Evolutionary conservation across 2,797 vertebrate species (phyloP), one percentile per base, ranked within the genome.

Genomic region (Sylvia borin): DNA sequence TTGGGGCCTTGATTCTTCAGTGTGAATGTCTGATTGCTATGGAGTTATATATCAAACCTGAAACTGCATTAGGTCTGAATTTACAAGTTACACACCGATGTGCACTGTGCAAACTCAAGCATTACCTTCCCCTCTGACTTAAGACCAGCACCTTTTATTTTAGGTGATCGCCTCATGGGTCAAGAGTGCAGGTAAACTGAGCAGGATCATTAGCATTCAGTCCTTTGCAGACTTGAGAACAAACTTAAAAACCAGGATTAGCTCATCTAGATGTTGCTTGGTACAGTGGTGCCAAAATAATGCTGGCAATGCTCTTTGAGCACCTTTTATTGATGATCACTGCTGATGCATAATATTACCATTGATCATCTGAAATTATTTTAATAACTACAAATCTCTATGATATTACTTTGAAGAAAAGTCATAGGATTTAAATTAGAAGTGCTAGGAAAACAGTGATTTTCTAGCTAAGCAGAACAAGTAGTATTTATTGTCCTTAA

Each of bases 391-490:
- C 31, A 60, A 72, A 75, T 90, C 29, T 76, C 65, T 84, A 15
- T 60, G 45, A 70, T 47, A 50, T 13, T 11, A 32, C 16, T 88
- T 48, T 34, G 32, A 83, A 91, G 72, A 85, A 68, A 48, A 82
- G 90, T n/a, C 13, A 25, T 19, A 36, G n/a, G 22, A 78, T 84
- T 84, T 72, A 75, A 95, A 83, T 72, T 20, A 9, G 16, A 66
- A 53, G 9, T 50, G 15, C 60, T 55, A 68, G 81, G 85, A 97
- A 93, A 96, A 57, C 27, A 45, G 3, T 25, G 0, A 62, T 90
- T 97, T 93, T 58, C 38, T 77, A 89, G 80, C 71, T 94, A 94
- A 91, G 91, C 29, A 83, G n/a, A 81, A 84, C 32, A 74, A 54
- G 18, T 40, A 34, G 18, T 8, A 26, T 84, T 85, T 80, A 85